These are phyloP conservation scores for Cyanoramphus novaezelandiae DNA, from an alignment of 2,113 vertebrate species.

Conservation along the genomic window DNA sequence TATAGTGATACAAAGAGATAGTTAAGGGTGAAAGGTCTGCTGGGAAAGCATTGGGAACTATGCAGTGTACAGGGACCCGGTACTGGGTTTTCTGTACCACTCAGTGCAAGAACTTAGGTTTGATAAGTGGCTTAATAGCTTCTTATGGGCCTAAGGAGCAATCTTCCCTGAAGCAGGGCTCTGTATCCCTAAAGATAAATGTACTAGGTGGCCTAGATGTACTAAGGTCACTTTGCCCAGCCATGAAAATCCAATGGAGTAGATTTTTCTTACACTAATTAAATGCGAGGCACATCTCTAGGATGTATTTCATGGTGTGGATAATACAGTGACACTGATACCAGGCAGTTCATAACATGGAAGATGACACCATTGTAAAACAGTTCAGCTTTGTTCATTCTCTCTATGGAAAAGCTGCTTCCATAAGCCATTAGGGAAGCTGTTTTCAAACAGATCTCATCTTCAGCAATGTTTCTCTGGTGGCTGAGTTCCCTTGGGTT, in stretches of 20 bases:
- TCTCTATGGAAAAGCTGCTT: neutral
- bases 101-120: neutral
- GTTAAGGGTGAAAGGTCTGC: neutral
- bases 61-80: rapidly evolving
- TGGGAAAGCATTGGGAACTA: neutral
- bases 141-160: neutral
- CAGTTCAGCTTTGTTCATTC: neutral
- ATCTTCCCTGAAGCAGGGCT: neutral
- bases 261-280: neutral
- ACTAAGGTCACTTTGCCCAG: neutral
- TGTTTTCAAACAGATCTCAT: neutral
- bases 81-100: neutral
- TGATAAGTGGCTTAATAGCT: neutral
- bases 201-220: neutral
- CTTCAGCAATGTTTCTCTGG: neutral
- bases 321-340: neutral
- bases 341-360: neutral
- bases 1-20: neutral
- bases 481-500: neutral
- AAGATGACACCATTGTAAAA: neutral
- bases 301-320: neutral
- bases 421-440: neutral
- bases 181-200: neutral
- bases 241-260: neutral
- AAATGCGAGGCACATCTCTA: neutral